Percentiles rank a stretch among this genome's conserved stretches.
phyloP scores from a whole-genome alignment of 30 jellyfish, hydroid and myxozoan genomes.

The Cassiopea andromeda region DNA sequence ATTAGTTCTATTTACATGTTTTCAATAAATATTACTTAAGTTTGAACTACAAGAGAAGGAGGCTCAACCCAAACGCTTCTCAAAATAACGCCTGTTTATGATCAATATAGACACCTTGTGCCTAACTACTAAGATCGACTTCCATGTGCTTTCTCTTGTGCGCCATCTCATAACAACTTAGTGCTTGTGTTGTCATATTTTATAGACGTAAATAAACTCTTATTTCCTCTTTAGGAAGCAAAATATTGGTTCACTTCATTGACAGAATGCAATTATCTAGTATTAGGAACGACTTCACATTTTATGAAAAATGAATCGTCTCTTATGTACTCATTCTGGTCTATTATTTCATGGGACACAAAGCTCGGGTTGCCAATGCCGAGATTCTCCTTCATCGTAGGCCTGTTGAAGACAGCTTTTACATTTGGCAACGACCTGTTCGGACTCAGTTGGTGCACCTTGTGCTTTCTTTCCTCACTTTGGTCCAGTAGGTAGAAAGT shows the following conservation, averaged over 20 bases:
- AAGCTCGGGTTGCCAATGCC: constrained; percentile 98
- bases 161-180: too few relatives aligned
- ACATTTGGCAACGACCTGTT: constrained; percentile 94
- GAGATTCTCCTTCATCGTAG: constrained; percentile 82
- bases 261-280: constrained; percentile 15
- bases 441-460: constrained; percentile 95
- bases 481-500: constrained; percentile 90
- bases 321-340: constrained; percentile 80
- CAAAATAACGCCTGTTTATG: too few relatives aligned
- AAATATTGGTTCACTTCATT: too few relatives aligned
- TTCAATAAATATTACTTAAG: too few relatives aligned
- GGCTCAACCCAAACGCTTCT: too few relatives aligned
- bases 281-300: constrained; percentile 85
- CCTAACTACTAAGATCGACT: too few relatives aligned
- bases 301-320: constrained; percentile 85
- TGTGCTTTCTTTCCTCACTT: constrained; percentile 90
- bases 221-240: too few relatives aligned
- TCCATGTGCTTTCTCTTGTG: too few relatives aligned
- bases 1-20: not conserved
- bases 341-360: constrained; percentile 92
- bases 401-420: constrained; percentile 93
- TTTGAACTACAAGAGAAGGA: too few relatives aligned
- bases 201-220: too few relatives aligned
- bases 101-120: too few relatives aligned
- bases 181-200: too few relatives aligned